Evolutionary conservation across 2,888 invertebrate species (phyloP).

Genomic region (Pedicia rivosa): DNA sequence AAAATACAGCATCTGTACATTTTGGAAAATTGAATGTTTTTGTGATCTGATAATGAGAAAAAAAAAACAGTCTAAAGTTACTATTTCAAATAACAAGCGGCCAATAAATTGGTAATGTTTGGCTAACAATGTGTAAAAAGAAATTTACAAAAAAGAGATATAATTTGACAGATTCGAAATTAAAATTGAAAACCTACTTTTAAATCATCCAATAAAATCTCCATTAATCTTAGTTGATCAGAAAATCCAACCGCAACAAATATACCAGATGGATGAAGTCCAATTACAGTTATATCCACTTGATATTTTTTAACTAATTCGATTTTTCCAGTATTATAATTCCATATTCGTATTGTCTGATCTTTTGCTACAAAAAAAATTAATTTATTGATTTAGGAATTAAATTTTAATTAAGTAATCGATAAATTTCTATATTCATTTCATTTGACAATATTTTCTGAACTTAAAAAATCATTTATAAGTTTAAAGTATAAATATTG

Average conservation of each 20-base stretch:
- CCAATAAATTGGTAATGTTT: too few species aligned
- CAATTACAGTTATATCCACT: conserved; percentile 52
- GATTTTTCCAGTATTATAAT: conserved; percentile 68
- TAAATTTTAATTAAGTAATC: too few species aligned
- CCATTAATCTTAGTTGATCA: conserved; percentile 77
- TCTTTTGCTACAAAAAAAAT: conserved; percentile 45
- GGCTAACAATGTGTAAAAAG: too few species aligned
- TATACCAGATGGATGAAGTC: conserved; percentile 65
- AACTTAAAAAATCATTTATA: too few species aligned
- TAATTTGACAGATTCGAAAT: neutral
- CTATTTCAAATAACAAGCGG: neutral
- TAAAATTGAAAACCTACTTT: too few species aligned
- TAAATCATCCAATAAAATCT: conserved; percentile 76
- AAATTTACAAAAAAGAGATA: too few species aligned
- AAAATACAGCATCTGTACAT: conserved; percentile 65
- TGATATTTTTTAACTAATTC: conserved; percentile 67
- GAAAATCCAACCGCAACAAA: conserved; percentile 81
- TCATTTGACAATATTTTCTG: too few species aligned
- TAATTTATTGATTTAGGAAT: conserved; percentile 16
- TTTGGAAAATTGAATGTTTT: conserved; percentile 39
- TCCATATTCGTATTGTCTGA: conserved; percentile 79
- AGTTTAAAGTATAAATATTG: neutral
- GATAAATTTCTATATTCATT: too few species aligned
- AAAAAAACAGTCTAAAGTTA: conserved; percentile 1
- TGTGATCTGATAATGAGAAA: conserved; percentile 23